Conservation (phyloP, 2,113 vertebrate genomes). For the Coptodon rendalli region DNA sequence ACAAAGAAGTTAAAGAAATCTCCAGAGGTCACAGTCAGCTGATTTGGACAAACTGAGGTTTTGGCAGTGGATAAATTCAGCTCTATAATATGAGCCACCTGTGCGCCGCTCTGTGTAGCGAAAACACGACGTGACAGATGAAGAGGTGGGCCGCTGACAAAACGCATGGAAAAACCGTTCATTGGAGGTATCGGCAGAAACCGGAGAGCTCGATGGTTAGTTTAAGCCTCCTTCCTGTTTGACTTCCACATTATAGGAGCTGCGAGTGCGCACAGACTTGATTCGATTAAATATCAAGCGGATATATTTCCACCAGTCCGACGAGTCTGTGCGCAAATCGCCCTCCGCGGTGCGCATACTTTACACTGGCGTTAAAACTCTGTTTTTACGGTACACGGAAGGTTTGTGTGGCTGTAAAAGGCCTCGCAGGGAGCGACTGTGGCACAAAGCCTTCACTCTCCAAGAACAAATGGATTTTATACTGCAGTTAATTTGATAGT, state of each 20-base stretch:
- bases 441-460: background rate
- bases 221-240: constrained; percentile 58
- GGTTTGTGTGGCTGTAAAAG: background rate
- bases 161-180: constrained; percentile 35
- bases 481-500: background rate
- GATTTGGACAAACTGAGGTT: constrained; percentile 37
- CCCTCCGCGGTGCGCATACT: background rate
- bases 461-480: background rate
- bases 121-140: constrained; percentile 57
- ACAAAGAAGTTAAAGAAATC: background rate
- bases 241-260: constrained; percentile 33
- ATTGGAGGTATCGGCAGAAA: constrained; percentile 34
- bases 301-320: background rate
- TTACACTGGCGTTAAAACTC: background rate
- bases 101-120: constrained; percentile 9
- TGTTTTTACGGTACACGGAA: background rate
- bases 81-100: constrained; percentile 64
- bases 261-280: constrained; percentile 2
- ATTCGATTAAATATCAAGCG: constrained; percentile 37
- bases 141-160: constrained; percentile 49
- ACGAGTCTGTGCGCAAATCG: background rate
- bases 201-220: constrained; percentile 31
- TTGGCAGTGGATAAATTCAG: constrained; percentile 22
- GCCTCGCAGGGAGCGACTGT: background rate
- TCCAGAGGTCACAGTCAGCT: constrained; percentile 46